A percentile compares a stretch with the other conserved stretches of the same genome.
Evolutionary conservation across 30 jellyfish, hydroid and myxozoan species (phyloP).

Genomic region (Haliclystus octoradiatus): DNA sequence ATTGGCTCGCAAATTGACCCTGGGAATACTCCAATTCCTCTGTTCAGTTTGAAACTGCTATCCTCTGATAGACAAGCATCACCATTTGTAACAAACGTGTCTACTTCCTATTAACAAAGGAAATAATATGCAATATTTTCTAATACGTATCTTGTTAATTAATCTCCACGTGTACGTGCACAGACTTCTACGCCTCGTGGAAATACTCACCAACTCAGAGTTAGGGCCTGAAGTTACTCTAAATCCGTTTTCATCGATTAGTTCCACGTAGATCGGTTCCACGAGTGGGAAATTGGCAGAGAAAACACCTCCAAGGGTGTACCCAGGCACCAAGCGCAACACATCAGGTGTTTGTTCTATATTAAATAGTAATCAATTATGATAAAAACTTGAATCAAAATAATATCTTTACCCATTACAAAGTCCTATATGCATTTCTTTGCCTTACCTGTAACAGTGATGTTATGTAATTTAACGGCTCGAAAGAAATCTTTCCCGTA

Average conservation of each 20-base stretch:
- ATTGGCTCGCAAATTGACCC: constrained; percentile 20
- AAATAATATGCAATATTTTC: background rate
- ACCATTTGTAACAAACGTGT: background rate
- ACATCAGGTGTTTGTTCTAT: constrained; percentile 39
- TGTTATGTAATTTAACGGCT: background rate
- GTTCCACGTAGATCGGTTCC: constrained; percentile 35
- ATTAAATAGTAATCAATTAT: background rate
- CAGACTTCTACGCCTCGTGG: no score
- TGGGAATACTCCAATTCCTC: constrained; percentile 25
- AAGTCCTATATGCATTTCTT: no score
- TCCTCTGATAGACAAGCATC: constrained; percentile 9
- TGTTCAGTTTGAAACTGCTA: constrained; percentile 1
- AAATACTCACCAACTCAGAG: constrained; percentile 36
- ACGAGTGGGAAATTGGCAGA: constrained; percentile 19
- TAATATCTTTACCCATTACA: no score
- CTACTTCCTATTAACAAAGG: constrained; percentile 1
- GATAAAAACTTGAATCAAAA: no score
- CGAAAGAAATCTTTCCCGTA: background rate
- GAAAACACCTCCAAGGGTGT: background rate
- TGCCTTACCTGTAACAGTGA: background rate
- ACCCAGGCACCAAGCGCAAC: constrained; percentile 34
- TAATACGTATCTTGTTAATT: background rate
- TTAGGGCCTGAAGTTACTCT: constrained; percentile 61
- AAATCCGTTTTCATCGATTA: constrained; percentile 27
- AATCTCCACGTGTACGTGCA: no score